Evolutionary conservation across 2,888 invertebrate species (phyloP).

Genomic region (Rugalucina vietnamica): DNA sequence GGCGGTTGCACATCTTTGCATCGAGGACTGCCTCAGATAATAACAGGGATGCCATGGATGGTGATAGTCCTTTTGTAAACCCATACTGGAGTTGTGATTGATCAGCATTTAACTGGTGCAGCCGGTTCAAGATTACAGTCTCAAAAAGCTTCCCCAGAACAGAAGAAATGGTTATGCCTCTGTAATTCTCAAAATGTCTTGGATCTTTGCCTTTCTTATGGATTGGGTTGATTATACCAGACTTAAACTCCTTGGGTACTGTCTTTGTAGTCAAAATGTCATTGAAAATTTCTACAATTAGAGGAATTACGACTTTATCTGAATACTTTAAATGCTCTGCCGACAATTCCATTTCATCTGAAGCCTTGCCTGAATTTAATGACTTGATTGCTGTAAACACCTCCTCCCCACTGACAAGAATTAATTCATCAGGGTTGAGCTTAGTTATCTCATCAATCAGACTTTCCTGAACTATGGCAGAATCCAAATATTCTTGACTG

Average conservation of each 20-base stretch:
- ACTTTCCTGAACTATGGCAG: not conserved
- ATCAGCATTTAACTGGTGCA: not conserved
- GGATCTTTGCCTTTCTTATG: slow-evolving; percentile 18
- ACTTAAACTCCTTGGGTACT: not conserved
- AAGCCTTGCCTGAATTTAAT: slow-evolving; percentile 16
- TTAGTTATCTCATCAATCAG: not conserved
- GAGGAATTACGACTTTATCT: not conserved
- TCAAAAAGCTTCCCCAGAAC: not conserved
- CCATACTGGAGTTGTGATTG: slow-evolving; percentile 15
- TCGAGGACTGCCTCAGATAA: not conserved
- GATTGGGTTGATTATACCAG: slow-evolving; percentile 3
- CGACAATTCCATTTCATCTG: slow-evolving; percentile 4
- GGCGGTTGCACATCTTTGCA: not conserved
- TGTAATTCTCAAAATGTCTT: slow-evolving; percentile 9
- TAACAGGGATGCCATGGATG: slow-evolving; percentile 15
- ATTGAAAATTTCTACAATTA: slow-evolving; percentile 7
- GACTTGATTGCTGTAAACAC: slow-evolving; percentile 12
- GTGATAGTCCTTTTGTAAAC: slow-evolving; percentile 18
- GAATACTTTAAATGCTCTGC: slow-evolving; percentile 21
- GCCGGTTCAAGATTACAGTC: not conserved
- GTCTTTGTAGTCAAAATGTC: not conserved
- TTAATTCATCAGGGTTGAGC: not conserved
- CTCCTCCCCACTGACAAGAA: not conserved
- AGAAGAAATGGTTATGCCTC: slow-evolving; percentile 10
- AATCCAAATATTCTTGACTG: not conserved